Evolutionary conservation across 2,113 vertebrate genomes (phyloP), one percentile per base, ranked within the genome.

Genomic region (Ramphastos sulfuratus): DNA sequence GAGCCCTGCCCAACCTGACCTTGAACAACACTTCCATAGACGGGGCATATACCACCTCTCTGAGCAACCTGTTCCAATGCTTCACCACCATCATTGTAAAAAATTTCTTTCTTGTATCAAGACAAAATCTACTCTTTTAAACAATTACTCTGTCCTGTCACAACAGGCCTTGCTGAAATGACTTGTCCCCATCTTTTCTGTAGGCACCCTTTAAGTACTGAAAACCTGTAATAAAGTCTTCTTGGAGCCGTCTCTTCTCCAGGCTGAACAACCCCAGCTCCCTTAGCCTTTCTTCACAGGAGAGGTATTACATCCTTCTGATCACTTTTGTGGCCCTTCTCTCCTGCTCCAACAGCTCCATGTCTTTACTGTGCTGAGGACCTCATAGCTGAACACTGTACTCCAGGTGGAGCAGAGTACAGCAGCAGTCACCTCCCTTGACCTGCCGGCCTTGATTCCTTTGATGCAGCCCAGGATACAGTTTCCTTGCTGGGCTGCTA

Each of bases 401-500:
- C 24, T 42, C 27, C 17, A 74, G 35, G 17, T 18, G 28, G 9
- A 12, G 15, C 6, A 28, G 33, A 66, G 52, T 12, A 10, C 20
- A 11, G 46, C 6, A 39, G 31, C 56, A 16, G 31, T 54, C 42
- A 19, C 25, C 12, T 35, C 27, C 48, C 7, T 54, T 1, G 1
- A 25, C 35, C 31, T 67, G 39, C 31, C 56, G 27, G 15, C 7
- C 28, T 31, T 0, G 0, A 14, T 81, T 52, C 17, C 39, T 42
- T 42, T 39, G 17, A 54, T 54, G 18, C 13, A 78, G 65, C 59
- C 69, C 60, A 67, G 60, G 48, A 42, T 7, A 28, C 1, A 3
- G 59, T 8, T 63, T 35, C 21, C 18, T 21, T 44, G 48, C 56
- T 55, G n/a, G 55, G 17, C 54, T 66, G 19, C 1, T 2, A 66